A percentile compares a stretch with the other conserved stretches of the same genome.
Evolutionary conservation across 2,888 invertebrate species (phyloP).

Genomic region (Lymantria dispar): DNA sequence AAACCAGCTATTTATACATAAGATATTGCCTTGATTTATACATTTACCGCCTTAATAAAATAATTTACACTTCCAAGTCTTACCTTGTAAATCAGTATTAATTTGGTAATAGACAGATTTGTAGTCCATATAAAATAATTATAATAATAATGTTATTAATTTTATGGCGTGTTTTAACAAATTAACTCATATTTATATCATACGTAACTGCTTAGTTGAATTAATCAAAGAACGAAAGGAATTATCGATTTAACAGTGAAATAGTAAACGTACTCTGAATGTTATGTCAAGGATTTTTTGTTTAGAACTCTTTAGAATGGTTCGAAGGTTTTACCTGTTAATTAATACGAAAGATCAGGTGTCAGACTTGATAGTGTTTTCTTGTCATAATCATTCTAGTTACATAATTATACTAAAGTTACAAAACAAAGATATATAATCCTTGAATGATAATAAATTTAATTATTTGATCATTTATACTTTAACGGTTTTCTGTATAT

Average conservation of each 20-base stretch:
- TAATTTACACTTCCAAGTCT: slow-evolving; percentile 24
- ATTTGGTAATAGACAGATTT: slow-evolving; percentile 24
- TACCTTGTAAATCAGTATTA: slow-evolving; percentile 22
- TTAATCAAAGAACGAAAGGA: slow-evolving; percentile 30
- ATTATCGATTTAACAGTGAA: slow-evolving; percentile 28
- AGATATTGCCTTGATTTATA: slow-evolving; percentile 23
- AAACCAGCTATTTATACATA: slow-evolving; percentile 13
- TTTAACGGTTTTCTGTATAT: too few species aligned
- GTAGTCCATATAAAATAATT: slow-evolving; percentile 21
- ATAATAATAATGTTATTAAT: slow-evolving; percentile 18
- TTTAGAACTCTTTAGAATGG: slow-evolving; percentile 16
- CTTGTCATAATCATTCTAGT: too few species aligned
- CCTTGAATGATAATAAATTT: too few species aligned
- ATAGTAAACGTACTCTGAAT: slow-evolving; percentile 32
- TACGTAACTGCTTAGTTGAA: slow-evolving; percentile 15
- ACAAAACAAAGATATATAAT: too few species aligned
- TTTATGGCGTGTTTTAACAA: slow-evolving; percentile 14
- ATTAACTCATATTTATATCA: slow-evolving; percentile 14
- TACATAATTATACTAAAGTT: too few species aligned
- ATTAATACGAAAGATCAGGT: slow-evolving; percentile 3
- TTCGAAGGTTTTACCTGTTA: slow-evolving; percentile 9
- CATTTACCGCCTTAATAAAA: slow-evolving; percentile 19
- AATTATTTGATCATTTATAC: too few species aligned
- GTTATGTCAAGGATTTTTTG: slow-evolving; percentile 34
- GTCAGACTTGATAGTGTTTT: neutral